These are phyloP conservation scores for Hirtodrosophila trivittata DNA, from an alignment of 2,888 invertebrate genomes.

Conservation along the genomic window DNA sequence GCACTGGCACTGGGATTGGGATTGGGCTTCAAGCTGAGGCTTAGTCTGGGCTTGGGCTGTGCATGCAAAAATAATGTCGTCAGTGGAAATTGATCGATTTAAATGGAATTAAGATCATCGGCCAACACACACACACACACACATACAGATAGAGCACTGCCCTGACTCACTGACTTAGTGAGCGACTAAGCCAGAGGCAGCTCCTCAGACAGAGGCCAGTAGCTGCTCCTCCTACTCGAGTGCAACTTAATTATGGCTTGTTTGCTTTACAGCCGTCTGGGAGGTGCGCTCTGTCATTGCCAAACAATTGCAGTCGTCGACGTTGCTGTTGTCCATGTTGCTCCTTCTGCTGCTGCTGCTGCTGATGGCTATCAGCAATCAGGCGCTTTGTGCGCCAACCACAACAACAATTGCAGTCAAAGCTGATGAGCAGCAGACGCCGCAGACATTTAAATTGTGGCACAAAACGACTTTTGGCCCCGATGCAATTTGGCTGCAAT, in stretches of 20 bases:
- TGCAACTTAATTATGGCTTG: conserved; percentile 79
- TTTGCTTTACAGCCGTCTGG: conserved; percentile 73
- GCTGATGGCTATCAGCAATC: conserved; percentile 79
- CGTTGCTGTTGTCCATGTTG: conserved; percentile 51
- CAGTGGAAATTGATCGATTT: conserved; percentile 81
- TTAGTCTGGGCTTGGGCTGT: conserved; percentile 30
- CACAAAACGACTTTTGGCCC: conserved; percentile 34
- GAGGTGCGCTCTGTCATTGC: conserved; percentile 80
- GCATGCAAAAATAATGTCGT: conserved; percentile 79
- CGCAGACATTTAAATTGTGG: conserved; percentile 55
- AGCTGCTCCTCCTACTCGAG: conserved; percentile 34
- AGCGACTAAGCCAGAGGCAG: conserved; percentile 59
- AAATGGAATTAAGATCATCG: conserved; percentile 81
- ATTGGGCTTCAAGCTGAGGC: neutral
- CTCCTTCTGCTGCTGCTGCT: conserved; percentile 32
- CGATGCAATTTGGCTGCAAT: conserved; percentile 33
- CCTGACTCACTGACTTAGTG: conserved; percentile 78
- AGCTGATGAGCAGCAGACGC: conserved; percentile 69
- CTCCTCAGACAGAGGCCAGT: conserved; percentile 8
- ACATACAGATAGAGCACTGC: conserved; percentile 2
- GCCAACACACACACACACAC: conserved; percentile 20
- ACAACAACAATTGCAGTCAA: conserved; percentile 39
- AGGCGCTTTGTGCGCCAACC: conserved; percentile 76
- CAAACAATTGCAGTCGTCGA: conserved; percentile 69
- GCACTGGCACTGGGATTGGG: conserved; percentile 4